Percentiles rank a stretch among this genome's conserved stretches.
Evolutionary conservation across 2,888 invertebrate genomes (phyloP).

Genomic region (Scaptomyza flava): DNA sequence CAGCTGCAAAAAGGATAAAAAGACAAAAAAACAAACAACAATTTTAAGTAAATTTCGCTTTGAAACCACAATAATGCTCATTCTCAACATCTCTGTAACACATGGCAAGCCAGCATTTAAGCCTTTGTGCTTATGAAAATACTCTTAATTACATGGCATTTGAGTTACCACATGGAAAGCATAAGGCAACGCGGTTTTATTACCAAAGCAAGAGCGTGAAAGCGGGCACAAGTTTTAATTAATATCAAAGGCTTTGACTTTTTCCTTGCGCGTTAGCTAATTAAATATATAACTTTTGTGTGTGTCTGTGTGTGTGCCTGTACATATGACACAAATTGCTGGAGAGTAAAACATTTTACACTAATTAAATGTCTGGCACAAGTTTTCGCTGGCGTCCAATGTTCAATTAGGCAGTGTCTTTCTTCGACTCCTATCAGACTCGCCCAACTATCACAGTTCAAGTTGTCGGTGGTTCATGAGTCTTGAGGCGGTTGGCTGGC

Average conservation of each 20-base stretch:
- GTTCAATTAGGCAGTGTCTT: slow-evolving; percentile 32
- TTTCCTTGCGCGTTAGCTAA: slow-evolving; percentile 42
- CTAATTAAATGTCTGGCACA: slow-evolving; percentile 47
- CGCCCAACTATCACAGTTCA: background rate
- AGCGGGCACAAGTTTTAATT: slow-evolving; percentile 51
- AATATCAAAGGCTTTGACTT: slow-evolving; percentile 55
- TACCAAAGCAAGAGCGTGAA: no score
- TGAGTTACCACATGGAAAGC: slow-evolving; percentile 26
- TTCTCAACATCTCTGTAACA: background rate
- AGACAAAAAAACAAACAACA: slow-evolving; percentile 1
- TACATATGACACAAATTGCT: slow-evolving; percentile 29
- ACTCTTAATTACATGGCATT: slow-evolving; percentile 34
- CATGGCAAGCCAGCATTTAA: slow-evolving; percentile 9
- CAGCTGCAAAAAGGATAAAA: slow-evolving; percentile 71
- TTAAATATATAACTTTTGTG: slow-evolving; percentile 51
- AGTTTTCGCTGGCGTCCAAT: slow-evolving; percentile 21
- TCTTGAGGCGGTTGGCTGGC: slow-evolving; percentile 10
- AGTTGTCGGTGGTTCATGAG: slow-evolving; percentile 18
- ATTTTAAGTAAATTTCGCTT: slow-evolving; percentile 14
- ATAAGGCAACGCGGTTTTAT: slow-evolving; percentile 10
- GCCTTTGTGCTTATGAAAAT: slow-evolving; percentile 9
- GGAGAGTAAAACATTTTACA: slow-evolving; percentile 42
- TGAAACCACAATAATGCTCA: slow-evolving; percentile 2
- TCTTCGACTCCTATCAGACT: background rate
- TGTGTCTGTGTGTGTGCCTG: background rate